A percentile compares a stretch with the other conserved stretches of the same genome.
phyloP scores from a whole-genome alignment of 1,140 invertebrate genomes.

The Cephus cinctus region DNA sequence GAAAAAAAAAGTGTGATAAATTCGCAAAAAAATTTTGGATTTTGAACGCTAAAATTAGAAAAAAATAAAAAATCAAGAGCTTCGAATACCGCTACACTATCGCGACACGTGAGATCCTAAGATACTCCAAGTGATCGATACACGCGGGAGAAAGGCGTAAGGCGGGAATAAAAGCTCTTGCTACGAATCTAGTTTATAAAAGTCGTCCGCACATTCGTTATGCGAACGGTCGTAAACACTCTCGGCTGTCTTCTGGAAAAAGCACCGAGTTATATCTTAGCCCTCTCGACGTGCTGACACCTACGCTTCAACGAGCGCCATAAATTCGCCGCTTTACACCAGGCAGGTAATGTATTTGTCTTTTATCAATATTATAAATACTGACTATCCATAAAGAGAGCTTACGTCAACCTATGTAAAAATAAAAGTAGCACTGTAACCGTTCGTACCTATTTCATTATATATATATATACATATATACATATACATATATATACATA shows the following conservation, averaged over 20 bases:
- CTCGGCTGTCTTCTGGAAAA: conserved; percentile 30
- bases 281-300: conserved; percentile 27
- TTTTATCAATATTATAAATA: conserved; percentile 35
- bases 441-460: background rate
- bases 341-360: conserved; percentile 33
- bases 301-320: conserved; percentile 24
- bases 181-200: conserved; percentile 31
- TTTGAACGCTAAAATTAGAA: too few relatives aligned
- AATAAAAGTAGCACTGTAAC: background rate
- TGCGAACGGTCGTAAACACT: conserved; percentile 32
- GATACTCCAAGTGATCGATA: conserved; percentile 1
- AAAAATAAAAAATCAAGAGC: too few relatives aligned
- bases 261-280: conserved; percentile 29
- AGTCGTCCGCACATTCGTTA: conserved; percentile 28
- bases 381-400: conserved; percentile 12
- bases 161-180: conserved; percentile 27
- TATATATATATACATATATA: background rate
- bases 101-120: too few relatives aligned
- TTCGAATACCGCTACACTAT: too few relatives aligned
- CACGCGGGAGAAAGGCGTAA: background rate
- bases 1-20: too few relatives aligned
- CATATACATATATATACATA: too few relatives aligned
- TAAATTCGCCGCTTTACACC: conserved; percentile 34
- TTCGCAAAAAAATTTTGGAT: too few relatives aligned
- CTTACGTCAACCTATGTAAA: conserved; percentile 25